Evolutionary conservation across 2,797 vertebrate species (phyloP), one percentile per base, ranked within the genome.

Genomic region (Lycodopsis pacificus): DNA sequence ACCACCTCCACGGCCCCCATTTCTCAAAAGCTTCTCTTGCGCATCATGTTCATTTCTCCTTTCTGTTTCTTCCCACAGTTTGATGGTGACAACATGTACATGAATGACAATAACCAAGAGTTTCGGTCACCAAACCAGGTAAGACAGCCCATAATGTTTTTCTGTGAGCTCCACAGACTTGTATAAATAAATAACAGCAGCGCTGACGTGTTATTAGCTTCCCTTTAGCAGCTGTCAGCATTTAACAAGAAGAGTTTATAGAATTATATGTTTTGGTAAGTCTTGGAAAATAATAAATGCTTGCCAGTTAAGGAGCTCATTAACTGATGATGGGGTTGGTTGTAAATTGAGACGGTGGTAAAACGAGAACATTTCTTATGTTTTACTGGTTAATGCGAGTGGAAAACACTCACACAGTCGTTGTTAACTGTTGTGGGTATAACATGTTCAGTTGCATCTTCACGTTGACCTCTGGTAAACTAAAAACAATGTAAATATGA

Each of bases 41-140:
- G 71, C 61, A 30, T 14, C 57, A 57, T 89, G 72, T 81, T 86
- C 70, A 90, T 86, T 85, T 81, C 58, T 90, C 38, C 64, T 85
- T 62, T 92, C 63, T 90, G 51, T 89, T 86, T 93, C 79, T 91
- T 32, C 89, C 88, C 90, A 80, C 93, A 99, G 98, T 99, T 99
- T 98, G 98, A 99, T 97, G 98, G 97, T 96, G 98, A 99, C 94
- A 99, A 97, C 96, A 97, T 99, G 98, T 98, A 98, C 95, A 97
- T 99, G 97, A 99, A 97, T 87, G 98, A 99, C 93, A 98, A 96
- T 91, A 95, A 97, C 95, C 97, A 98, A 94, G 98, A 99, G 91
- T 98, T 98, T 91, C 97, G 98, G 84, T 96, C 98, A 0, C 95
- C 97, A 90, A 98, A 96, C 92, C 98, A 99, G 97, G 98, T 99